Percentiles rank a stretch among this genome's conserved stretches.
Conservation (phyloP, 2,113 vertebrate species). For the Epinephelus fuscoguttatus region DNA sequence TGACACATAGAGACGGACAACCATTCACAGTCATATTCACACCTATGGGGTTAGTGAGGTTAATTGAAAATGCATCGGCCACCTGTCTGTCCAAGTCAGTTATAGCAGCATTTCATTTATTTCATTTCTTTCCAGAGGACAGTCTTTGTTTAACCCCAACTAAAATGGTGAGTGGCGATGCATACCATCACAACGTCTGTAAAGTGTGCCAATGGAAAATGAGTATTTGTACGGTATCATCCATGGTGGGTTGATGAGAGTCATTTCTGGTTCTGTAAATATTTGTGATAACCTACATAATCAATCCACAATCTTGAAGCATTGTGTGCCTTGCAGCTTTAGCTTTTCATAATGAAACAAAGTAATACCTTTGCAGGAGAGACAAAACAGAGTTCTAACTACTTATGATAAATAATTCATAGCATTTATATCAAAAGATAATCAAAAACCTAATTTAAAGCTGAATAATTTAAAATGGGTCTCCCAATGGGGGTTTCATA, state of each 20-base stretch:
- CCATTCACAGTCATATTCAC: too few relatives aligned
- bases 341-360: conserved; percentile 10
- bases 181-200: neutral
- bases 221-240: neutral
- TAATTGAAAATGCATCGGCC: neutral
- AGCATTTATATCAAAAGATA: conserved; percentile 29
- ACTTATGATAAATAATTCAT: conserved; percentile 32
- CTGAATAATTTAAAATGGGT: conserved; percentile 43
- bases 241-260: neutral
- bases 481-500: conserved; percentile 6
- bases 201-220: neutral
- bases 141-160: neutral
- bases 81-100: neutral
- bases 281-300: neutral
- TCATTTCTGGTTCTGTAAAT: neutral
- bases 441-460: conserved; percentile 43
- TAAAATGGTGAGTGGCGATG: neutral
- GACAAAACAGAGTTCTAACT: conserved; percentile 6
- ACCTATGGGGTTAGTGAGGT: too few relatives aligned
- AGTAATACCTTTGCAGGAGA: neutral
- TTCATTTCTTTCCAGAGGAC: too few relatives aligned
- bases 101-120: neutral
- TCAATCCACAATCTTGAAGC: neutral
- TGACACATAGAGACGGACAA: too few relatives aligned
- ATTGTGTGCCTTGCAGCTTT: conserved; percentile 5